Conservation (phyloP, 2,113 vertebrate species). For the Erythrocercus mccallii region DNA sequence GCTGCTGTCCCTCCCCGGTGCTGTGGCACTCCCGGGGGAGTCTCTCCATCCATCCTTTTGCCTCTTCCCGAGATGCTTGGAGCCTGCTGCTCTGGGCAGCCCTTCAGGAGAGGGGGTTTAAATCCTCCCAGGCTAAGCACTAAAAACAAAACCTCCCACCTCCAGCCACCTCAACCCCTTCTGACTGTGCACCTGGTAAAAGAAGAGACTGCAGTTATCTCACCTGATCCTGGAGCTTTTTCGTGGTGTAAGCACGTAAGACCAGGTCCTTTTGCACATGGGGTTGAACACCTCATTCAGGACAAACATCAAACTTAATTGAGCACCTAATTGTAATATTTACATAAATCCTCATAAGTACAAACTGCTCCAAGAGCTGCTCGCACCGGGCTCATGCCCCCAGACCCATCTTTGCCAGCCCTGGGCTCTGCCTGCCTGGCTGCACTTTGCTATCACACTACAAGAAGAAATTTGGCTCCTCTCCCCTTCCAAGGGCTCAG, state of each 20-base stretch:
- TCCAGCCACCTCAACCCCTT: no score
- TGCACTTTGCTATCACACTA: not conserved
- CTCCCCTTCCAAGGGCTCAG: not conserved
- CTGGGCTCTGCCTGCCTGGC: not conserved
- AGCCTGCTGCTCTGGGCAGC: not conserved
- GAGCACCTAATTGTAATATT: not conserved
- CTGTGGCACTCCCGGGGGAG: rapidly evolving
- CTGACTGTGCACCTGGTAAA: not conserved
- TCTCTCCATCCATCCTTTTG: not conserved
- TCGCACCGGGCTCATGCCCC: rapidly evolving
- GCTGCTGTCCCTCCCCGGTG: not conserved
- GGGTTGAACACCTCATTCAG: not conserved
- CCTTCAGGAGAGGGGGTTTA: not conserved
- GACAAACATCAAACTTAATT: not conserved
- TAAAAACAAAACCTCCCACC: not conserved
- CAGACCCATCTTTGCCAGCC: not conserved
- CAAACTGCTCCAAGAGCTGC: not conserved
- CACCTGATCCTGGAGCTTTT: not conserved
- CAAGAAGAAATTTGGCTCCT: not conserved
- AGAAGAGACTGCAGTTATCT: not conserved
- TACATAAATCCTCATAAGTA: rapidly evolving
- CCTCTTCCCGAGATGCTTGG: rapidly evolving
- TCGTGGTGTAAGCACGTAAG: not conserved
- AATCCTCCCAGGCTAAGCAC: not conserved
- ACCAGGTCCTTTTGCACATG: not conserved